Evolutionary conservation across 1,140 invertebrate species (phyloP).

Genomic region (Anastrepha obliqua): DNA sequence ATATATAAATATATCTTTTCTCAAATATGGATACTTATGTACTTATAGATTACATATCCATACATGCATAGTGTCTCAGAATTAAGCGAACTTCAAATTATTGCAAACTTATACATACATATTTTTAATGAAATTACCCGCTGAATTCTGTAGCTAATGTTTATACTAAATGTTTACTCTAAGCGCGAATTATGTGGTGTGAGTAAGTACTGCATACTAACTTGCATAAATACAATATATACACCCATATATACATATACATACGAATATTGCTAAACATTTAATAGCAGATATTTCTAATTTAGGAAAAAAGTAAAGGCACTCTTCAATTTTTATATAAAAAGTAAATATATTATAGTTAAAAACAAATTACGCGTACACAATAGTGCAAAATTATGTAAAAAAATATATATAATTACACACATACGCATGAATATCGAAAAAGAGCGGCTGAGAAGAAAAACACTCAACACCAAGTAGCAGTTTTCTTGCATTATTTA

Average conservation of each 20-base stretch:
- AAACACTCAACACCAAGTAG: neutral
- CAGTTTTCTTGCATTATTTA: neutral
- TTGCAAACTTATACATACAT: conserved; percentile 13
- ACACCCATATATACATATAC: conserved; percentile 26
- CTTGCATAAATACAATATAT: neutral
- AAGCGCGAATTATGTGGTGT: neutral
- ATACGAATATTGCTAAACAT: conserved; percentile 1
- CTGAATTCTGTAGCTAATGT: neutral
- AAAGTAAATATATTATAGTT: neutral
- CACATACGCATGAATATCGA: neutral
- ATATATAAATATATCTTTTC: conserved; percentile 5
- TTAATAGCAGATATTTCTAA: conserved; percentile 20
- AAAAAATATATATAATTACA: neutral
- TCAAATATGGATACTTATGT: neutral
- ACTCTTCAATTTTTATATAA: conserved; percentile 53
- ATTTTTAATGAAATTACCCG: conserved; percentile 27
- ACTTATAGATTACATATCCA: neutral
- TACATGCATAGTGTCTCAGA: neutral
- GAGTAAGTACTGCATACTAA: neutral
- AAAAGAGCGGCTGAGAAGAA: neutral
- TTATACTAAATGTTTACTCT: neutral
- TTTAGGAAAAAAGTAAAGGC: conserved; percentile 6
- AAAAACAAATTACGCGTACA: no score
- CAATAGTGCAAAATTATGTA: conserved; percentile 18
- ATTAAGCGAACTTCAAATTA: neutral